These are phyloP conservation scores for Polyommatus icarus DNA, from an alignment of 2,888 invertebrate genomes.

Conservation along the genomic window DNA sequence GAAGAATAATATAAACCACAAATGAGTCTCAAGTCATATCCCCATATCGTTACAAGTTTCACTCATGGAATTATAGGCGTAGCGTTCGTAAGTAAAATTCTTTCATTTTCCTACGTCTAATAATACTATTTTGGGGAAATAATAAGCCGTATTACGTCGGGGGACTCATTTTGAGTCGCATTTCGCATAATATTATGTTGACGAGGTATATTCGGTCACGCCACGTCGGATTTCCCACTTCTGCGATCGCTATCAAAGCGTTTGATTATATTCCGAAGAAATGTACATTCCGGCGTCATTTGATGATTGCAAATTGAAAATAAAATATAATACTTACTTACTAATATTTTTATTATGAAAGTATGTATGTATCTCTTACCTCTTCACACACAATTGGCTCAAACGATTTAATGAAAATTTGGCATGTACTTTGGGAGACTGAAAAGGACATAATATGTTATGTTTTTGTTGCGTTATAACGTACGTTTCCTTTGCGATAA, in stretches of 20 bases:
- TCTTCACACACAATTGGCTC: not conserved
- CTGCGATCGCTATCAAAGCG: conserved; percentile 46
- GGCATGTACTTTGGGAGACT: not conserved
- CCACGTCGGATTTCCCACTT: conserved; percentile 50
- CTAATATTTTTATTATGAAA: too few species aligned
- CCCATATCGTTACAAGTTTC: not conserved
- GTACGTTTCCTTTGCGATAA: too few species aligned
- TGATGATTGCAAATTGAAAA: not conserved
- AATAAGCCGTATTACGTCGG: conserved; percentile 53
- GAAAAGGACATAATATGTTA: not conserved
- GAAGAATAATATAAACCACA: not conserved
- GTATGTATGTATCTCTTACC: too few species aligned
- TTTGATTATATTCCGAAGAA: conserved; percentile 41
- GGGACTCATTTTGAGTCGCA: conserved; percentile 56
- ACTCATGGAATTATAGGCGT: conserved; percentile 21
- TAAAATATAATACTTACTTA: not conserved
- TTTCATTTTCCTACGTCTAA: conserved; percentile 46
- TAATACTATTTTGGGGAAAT: conserved; percentile 51
- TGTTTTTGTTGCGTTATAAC: not conserved
- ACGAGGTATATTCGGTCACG: conserved; percentile 56
- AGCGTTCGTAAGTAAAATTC: conserved; percentile 41
- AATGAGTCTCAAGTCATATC: not conserved
- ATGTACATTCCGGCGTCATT: conserved; percentile 34
- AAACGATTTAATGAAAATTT: not conserved
- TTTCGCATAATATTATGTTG: conserved; percentile 59